Evolutionary conservation across 2,888 invertebrate genomes (phyloP).

Genomic region (Scotopteryx bipunctaria): DNA sequence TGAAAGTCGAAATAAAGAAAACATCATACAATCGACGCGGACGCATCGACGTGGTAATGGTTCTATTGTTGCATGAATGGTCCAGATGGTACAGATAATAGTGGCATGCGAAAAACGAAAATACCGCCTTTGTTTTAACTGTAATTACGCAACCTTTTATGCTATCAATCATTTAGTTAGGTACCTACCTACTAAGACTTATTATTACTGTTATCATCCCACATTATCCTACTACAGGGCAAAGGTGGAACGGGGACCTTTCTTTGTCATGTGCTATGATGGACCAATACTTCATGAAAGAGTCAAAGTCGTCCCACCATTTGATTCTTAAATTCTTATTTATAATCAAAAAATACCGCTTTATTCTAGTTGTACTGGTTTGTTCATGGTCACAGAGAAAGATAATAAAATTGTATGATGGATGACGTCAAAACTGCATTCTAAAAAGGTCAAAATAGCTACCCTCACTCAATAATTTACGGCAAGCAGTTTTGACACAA

Average conservation of each 20-base stretch:
- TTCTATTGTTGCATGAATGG: conserved; percentile 67
- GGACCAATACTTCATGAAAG: no score
- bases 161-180: conserved; percentile 13
- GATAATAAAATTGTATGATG: no score
- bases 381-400: no score
- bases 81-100: conserved; percentile 63
- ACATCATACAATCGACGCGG: conserved; percentile 58
- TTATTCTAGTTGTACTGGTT: no score
- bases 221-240: no score
- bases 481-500: conserved; percentile 10
- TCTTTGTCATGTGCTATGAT: no score
- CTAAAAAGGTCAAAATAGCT: conserved; percentile 8
- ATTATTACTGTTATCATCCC: no score
- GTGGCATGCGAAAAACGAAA: conserved; percentile 69
- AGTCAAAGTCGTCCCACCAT: no score
- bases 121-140: conserved; percentile 59
- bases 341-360: no score
- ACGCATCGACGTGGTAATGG: conserved; percentile 65
- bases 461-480: conserved; percentile 21
- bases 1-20: conserved; percentile 68
- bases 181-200: no score
- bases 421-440: neutral
- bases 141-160: conserved; percentile 3
- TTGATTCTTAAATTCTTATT: no score
- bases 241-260: no score